These are phyloP conservation scores for Calonectris borealis DNA, from an alignment of 2,113 vertebrate species.

Conservation along the genomic window DNA sequence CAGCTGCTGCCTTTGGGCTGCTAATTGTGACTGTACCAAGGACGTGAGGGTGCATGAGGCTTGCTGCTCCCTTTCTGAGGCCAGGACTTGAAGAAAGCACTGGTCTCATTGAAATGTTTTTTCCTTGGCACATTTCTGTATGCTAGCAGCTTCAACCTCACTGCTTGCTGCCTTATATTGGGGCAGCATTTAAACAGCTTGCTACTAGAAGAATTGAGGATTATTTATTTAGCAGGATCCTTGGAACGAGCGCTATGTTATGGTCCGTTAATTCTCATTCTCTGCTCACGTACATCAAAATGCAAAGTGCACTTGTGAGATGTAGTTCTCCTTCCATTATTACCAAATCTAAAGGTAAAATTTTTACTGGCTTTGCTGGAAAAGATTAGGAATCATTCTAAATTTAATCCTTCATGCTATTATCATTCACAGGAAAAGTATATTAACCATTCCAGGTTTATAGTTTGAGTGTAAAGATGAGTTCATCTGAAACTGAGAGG, in stretches of 20 bases:
- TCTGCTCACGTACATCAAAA: not conserved
- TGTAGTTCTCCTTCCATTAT: not conserved
- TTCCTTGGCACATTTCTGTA: not conserved
- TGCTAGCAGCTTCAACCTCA: not conserved
- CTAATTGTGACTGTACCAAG: not conserved
- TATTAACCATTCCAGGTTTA: not conserved
- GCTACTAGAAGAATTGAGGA: not conserved
- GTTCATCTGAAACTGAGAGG: not conserved
- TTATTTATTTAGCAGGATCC: not conserved
- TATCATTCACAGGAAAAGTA: not conserved
- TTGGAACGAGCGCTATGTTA: not conserved
- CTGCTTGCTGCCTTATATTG: not conserved
- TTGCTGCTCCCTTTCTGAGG: not conserved
- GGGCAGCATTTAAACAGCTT: not conserved
- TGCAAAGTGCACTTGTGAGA: not conserved
- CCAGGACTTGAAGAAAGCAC: not conserved
- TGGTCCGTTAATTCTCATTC: not conserved
- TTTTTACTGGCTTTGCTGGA: not conserved
- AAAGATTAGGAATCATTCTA: not conserved
- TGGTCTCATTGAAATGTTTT: not conserved
- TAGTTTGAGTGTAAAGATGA: not conserved
- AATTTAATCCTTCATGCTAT: not conserved
- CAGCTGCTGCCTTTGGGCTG: not conserved
- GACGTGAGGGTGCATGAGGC: not conserved
- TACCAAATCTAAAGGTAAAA: not conserved